A percentile compares a stretch with the other conserved stretches of the same genome.
phyloP scores from a whole-genome alignment of 1,140 invertebrate species.

The Ceratina japonica region DNA sequence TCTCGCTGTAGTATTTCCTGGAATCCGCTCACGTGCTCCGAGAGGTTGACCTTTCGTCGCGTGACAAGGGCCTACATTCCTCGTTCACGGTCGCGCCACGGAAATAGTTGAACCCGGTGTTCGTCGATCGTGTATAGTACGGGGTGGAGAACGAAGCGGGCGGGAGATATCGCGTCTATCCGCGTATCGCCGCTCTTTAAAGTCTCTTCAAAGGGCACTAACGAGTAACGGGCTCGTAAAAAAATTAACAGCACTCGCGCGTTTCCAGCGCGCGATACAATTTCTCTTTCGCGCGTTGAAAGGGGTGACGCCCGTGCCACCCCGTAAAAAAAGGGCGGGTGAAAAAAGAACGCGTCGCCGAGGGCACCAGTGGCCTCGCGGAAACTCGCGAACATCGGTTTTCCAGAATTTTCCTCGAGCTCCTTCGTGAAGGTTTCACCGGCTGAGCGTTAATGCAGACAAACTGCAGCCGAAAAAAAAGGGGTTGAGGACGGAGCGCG shows the following conservation, averaged over 20 bases:
- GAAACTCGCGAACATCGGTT: not conserved
- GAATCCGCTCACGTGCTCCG: constrained; percentile 36
- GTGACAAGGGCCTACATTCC: constrained; percentile 40
- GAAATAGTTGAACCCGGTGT: constrained; percentile 21
- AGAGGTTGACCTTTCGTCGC: constrained; percentile 48
- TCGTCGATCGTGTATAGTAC: no score
- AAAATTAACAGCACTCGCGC: constrained; percentile 37
- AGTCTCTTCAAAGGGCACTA: constrained; percentile 33
- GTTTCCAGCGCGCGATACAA: constrained; percentile 32
- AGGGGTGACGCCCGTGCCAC: not conserved
- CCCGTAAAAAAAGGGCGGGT: not conserved
- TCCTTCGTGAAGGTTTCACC: not conserved
- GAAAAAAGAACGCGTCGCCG: not conserved
- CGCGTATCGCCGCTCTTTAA: constrained; percentile 33
- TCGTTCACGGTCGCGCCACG: constrained; percentile 44
- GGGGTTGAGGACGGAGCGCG: constrained; percentile 22
- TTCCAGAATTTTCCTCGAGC: not conserved
- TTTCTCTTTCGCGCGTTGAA: constrained; percentile 3
- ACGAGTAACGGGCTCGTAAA: constrained; percentile 42
- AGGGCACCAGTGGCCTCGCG: not conserved
- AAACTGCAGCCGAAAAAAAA: constrained; percentile 52
- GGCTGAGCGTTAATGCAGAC: constrained; percentile 60
- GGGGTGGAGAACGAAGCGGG: not conserved
- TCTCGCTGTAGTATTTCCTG: not conserved
- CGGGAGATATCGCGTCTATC: constrained; percentile 5